Percentiles rank a stretch among this genome's conserved stretches.
phyloP scores from a whole-genome alignment of 2,113 vertebrate species.

The Delphinus delphis region DNA sequence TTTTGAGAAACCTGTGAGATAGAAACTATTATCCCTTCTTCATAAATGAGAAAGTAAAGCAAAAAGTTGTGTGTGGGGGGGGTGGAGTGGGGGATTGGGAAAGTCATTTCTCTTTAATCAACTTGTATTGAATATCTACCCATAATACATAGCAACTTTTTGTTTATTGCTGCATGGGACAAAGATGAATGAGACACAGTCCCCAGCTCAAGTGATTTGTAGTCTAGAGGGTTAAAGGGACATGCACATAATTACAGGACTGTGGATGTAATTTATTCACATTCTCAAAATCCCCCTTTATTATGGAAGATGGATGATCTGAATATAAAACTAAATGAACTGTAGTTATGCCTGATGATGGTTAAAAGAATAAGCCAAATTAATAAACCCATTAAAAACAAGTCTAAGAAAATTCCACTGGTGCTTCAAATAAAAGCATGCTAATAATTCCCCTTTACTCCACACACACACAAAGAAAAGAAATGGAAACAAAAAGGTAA shows the following conservation, averaged over 20 bases:
- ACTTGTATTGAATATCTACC: background rate
- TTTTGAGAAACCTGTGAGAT: background rate
- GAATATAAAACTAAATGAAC: constrained; percentile 54
- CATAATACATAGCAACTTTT: background rate
- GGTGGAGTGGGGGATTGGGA: rapidly evolving
- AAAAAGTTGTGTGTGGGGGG: background rate
- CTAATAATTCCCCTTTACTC: constrained; percentile 16
- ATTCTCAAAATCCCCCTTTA: constrained; percentile 27
- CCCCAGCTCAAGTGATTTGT: background rate
- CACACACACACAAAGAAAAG: background rate
- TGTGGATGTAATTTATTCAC: constrained; percentile 37
- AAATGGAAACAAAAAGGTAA: background rate
- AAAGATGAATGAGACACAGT: constrained; percentile 8
- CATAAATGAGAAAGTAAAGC: background rate
- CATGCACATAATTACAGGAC: background rate
- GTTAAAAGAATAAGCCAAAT: constrained; percentile 40
- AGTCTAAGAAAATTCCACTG: constrained; percentile 41
- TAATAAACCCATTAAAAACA: constrained; percentile 30
- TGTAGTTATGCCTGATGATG: background rate
- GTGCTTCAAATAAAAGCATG: background rate
- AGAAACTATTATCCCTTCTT: background rate
- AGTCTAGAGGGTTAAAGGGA: background rate
- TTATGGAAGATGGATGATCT: constrained; percentile 37
- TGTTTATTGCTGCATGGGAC: background rate
- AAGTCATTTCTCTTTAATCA: background rate